These are phyloP conservation scores for Epizoanthus rinbou DNA, from an alignment of 92 coral and sea anemone species.

Conservation along the genomic window DNA sequence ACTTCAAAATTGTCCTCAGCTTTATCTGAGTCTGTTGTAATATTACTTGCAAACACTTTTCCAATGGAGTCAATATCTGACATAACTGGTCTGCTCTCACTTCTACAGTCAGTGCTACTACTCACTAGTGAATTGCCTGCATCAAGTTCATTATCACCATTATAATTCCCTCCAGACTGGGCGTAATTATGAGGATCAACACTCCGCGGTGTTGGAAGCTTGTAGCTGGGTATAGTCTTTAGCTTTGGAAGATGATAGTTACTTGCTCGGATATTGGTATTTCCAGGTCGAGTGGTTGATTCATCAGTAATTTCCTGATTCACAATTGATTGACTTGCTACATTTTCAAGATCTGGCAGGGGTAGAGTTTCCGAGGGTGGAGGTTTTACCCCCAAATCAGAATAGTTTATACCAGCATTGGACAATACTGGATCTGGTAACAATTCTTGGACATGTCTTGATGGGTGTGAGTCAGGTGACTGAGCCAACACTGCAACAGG, in stretches of 20 bases:
- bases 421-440: no score
- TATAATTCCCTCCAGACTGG: not conserved
- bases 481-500: not conserved
- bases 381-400: not conserved
- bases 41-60: constrained; percentile 3
- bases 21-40: not conserved
- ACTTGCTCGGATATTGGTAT: not conserved
- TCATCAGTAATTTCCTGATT: not conserved
- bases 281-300: not conserved
- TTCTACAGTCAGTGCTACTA: not conserved
- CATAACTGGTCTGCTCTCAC: not conserved
- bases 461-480: not conserved
- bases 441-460: no score
- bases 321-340: not conserved
- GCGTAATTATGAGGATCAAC: not conserved
- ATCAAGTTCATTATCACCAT: not conserved
- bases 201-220: not conserved
- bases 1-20: constrained; percentile 6
- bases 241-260: constrained; percentile 6
- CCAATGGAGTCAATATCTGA: constrained; percentile 3
- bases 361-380: constrained; percentile 6
- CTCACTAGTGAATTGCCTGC: not conserved
- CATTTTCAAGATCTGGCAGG: not conserved
- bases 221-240: constrained; percentile 30
- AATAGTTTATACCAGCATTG: not conserved